Evolutionary conservation across 2,888 invertebrate species (phyloP).

Genomic region (Amblyjoppa fuscipennis): DNA sequence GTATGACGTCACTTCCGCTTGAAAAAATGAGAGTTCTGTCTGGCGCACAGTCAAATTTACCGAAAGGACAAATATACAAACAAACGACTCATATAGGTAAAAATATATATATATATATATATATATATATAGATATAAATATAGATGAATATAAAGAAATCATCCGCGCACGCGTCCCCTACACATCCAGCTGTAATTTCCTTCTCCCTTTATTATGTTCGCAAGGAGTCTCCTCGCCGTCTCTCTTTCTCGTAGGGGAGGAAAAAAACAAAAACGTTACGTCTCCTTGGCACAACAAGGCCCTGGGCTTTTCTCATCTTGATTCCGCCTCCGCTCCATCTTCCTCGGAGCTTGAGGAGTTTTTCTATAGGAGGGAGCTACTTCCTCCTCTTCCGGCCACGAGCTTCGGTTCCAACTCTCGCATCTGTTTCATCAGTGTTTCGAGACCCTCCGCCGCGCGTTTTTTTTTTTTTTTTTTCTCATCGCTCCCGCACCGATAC

Average conservation of each 20-base stretch:
- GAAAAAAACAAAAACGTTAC: constrained; percentile 61
- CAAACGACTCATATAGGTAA: not conserved
- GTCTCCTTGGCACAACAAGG: constrained; percentile 70
- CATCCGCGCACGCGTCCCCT: constrained; percentile 48
- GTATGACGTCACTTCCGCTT: no score
- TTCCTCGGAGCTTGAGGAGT: constrained; percentile 28
- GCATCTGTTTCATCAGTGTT: constrained; percentile 39
- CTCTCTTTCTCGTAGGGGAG: constrained; percentile 13
- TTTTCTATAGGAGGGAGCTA: constrained; percentile 21
- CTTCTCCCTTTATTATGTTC: constrained; percentile 35
- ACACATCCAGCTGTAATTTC: constrained; percentile 21
- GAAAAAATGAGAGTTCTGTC: no score
- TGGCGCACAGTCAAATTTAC: no score
- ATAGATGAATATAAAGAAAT: constrained; percentile 21
- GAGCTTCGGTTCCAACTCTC: constrained; percentile 10
- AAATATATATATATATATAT: no score
- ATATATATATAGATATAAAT: not conserved
- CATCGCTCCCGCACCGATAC: constrained; percentile 19
- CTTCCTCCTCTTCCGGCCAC: not conserved
- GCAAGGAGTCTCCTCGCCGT: constrained; percentile 9
- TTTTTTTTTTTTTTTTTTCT: constrained; percentile 42
- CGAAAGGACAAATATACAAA: no score
- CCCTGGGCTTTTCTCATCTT: constrained; percentile 47
- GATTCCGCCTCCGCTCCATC: constrained; percentile 46
- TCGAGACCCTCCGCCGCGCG: not conserved